These are phyloP conservation scores for Muscicapa comitata DNA, from an alignment of 2,797 vertebrate genomes.

Conservation along the genomic window DNA sequence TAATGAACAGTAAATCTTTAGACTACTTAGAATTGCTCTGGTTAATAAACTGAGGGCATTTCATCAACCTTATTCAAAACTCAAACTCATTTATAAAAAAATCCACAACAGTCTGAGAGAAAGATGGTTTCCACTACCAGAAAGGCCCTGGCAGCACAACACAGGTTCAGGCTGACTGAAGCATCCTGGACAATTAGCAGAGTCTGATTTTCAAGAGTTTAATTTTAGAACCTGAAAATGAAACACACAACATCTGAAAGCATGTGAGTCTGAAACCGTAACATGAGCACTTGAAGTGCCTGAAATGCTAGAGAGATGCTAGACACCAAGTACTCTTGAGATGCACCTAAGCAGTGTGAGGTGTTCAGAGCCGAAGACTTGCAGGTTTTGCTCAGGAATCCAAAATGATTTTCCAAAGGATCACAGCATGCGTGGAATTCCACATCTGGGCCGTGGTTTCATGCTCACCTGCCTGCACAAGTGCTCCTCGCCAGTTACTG, in stretches of 20 bases:
- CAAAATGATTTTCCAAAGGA: not conserved
- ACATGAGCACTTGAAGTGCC: too few relatives aligned
- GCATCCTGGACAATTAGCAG: not conserved
- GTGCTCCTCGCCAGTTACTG: not conserved
- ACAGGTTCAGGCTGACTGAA: not conserved
- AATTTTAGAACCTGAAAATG: not conserved
- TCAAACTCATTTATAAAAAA: not conserved
- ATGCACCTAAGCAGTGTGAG: not conserved
- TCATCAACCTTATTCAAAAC: conserved; percentile 20
- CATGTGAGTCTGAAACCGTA: rapidly evolving
- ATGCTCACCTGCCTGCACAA: not conserved
- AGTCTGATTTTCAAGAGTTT: not conserved
- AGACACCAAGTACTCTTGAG: not conserved
- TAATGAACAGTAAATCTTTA: conserved; percentile 47
- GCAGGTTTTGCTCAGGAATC: not conserved
- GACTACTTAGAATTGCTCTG: not conserved
- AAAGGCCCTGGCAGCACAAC: not conserved
- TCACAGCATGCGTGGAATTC: not conserved
- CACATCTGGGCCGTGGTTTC: not conserved
- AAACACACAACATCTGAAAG: not conserved
- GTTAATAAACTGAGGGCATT: conserved; percentile 17
- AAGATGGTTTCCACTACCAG: not conserved
- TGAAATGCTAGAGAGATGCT: not conserved
- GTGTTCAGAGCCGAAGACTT: not conserved
- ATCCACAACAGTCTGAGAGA: not conserved